These are phyloP conservation scores for Gadus chalcogrammus DNA, from an alignment of 2,113 vertebrate species.

Conservation along the genomic window DNA sequence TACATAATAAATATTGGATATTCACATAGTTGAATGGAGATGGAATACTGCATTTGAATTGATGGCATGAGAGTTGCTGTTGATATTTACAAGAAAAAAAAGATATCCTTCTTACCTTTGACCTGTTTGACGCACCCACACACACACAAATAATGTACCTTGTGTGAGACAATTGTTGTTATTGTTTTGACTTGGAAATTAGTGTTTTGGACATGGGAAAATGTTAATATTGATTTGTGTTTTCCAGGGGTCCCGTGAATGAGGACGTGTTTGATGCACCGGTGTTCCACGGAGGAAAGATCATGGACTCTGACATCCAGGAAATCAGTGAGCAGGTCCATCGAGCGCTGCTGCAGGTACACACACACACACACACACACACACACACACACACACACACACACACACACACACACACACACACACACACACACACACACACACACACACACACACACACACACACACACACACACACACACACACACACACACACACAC, in stretches of 20 bases:
- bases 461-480: neutral
- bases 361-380: neutral
- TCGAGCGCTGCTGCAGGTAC: conserved; percentile 86
- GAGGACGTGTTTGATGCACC: conserved; percentile 90
- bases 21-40: neutral
- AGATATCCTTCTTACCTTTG: conserved; percentile 77
- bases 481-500: neutral
- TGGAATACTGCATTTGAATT: neutral
- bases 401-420: neutral
- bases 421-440: neutral
- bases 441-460: no score
- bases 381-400: neutral
- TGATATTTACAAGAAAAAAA: neutral
- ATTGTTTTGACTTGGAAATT: neutral
- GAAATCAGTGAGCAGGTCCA: conserved; percentile 93
- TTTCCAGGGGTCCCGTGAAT: conserved; percentile 87
- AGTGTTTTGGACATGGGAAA: neutral
- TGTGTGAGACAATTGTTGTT: neutral
- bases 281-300: conserved; percentile 71
- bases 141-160: neutral
- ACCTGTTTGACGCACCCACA: conserved; percentile 76
- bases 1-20: neutral
- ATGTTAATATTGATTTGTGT: neutral
- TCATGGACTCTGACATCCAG: conserved; percentile 80
- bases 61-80: neutral